These are phyloP conservation scores for Bryconaethiops microstoma DNA, from an alignment of 2,797 vertebrate species.

Conservation along the genomic window DNA sequence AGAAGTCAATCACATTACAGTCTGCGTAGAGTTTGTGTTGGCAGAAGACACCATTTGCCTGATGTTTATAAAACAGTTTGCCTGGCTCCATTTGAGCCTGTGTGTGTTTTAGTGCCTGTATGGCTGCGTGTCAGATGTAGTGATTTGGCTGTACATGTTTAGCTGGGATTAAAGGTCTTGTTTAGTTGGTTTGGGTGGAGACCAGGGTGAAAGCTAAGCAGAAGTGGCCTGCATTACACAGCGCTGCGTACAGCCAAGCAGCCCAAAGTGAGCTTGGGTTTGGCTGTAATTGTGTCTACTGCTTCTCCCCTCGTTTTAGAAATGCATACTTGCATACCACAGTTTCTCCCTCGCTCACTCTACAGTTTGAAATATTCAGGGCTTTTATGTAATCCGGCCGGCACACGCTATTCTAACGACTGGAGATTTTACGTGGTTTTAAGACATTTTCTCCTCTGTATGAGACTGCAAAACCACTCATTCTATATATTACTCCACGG, in stretches of 20 bases:
- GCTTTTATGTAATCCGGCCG: conserved; percentile 56
- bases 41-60: conserved; percentile 27
- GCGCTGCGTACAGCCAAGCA: conserved; percentile 37
- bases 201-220: conserved; percentile 27
- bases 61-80: conserved; percentile 41
- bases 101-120: conserved; percentile 33
- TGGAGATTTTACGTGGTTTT: conserved; percentile 43
- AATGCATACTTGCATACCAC: conserved; percentile 54
- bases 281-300: conserved; percentile 50
- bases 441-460: conserved; percentile 37
- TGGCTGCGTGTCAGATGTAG: conserved; percentile 27
- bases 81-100: conserved; percentile 21
- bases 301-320: conserved; percentile 50
- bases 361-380: conserved; percentile 58
- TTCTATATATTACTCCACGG: conserved; percentile 22
- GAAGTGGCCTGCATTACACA: conserved; percentile 32
- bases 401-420: conserved; percentile 2
- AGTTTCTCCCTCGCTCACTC: conserved; percentile 38
- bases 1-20: conserved; percentile 29
- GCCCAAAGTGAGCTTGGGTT: conserved; percentile 29
- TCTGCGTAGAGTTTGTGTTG: conserved; percentile 34
- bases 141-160: conserved; percentile 37
- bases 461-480: not conserved
- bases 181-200: conserved; percentile 50
- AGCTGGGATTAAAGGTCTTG: conserved; percentile 44